These are phyloP conservation scores for Drosophila obscura DNA, from an alignment of 1,140 invertebrate genomes.

Conservation along the genomic window DNA sequence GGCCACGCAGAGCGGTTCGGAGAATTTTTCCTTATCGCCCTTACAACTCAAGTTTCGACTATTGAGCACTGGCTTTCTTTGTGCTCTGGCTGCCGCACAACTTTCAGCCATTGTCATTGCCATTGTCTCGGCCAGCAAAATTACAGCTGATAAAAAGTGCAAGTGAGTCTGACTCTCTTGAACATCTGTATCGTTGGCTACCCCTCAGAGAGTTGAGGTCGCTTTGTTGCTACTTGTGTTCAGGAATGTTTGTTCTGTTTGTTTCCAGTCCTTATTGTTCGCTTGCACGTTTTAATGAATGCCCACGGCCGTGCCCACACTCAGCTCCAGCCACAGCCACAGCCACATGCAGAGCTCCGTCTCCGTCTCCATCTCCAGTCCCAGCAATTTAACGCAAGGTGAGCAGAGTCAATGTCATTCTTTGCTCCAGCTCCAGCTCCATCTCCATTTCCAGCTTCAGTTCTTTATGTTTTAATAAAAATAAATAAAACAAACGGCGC, in stretches of 20 bases:
- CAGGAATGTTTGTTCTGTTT: constrained; percentile 19
- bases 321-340: no score
- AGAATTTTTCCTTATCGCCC: constrained; percentile 59
- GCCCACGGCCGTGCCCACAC: constrained; percentile 16
- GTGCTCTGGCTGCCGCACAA: constrained; percentile 31
- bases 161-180: constrained; percentile 36
- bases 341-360: no score
- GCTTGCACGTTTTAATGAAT: constrained; percentile 66
- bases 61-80: constrained; percentile 61
- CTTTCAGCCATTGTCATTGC: constrained; percentile 20
- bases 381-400: constrained; percentile 76
- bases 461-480: constrained; percentile 82
- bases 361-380: background rate
- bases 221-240: constrained; percentile 15
- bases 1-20: background rate
- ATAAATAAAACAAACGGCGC: constrained; percentile 80
- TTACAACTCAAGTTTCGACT: constrained; percentile 67
- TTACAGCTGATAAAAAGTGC: constrained; percentile 70
- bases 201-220: constrained; percentile 3
- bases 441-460: constrained; percentile 10
- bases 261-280: constrained; percentile 49
- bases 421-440: constrained; percentile 37
- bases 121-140: constrained; percentile 45
- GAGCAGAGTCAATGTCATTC: constrained; percentile 80
- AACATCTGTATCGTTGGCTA: background rate